Percentiles rank a stretch among this genome's conserved stretches.
Evolutionary conservation across 2,888 invertebrate species (phyloP).

Genomic region (Mantis religiosa): DNA sequence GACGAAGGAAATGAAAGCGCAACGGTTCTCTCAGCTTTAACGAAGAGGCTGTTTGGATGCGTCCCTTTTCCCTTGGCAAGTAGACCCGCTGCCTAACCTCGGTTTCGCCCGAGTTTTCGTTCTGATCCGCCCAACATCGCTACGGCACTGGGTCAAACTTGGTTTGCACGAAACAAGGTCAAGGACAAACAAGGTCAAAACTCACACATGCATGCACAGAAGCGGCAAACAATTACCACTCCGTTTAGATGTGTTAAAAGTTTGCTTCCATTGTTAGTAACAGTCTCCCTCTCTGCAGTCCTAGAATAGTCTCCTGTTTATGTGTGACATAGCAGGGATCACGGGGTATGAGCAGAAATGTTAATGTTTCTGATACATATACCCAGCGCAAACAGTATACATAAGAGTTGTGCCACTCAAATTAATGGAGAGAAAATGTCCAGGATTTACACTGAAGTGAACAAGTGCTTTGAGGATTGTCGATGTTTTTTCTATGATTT

Average conservation of each 20-base stretch:
- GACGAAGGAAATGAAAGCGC: neutral
- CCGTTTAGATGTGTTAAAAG: neutral
- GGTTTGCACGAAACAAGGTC: constrained; percentile 15
- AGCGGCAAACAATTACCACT: neutral
- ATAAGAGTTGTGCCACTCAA: too few species aligned
- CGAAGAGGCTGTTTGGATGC: neutral
- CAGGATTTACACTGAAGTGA: too few species aligned
- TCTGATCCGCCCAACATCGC: neutral
- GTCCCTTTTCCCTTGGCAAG: neutral
- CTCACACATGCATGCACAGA: neutral
- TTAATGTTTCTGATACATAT: too few species aligned
- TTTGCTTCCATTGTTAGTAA: neutral
- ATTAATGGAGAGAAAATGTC: too few species aligned
- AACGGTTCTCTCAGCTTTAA: neutral
- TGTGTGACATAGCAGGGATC: too few species aligned
- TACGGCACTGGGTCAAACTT: constrained; percentile 21
- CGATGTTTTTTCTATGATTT: too few species aligned
- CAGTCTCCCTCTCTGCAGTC: neutral
- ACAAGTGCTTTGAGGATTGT: too few species aligned
- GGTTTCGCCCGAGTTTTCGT: neutral
- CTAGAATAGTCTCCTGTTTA: too few species aligned
- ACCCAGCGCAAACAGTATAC: too few species aligned
- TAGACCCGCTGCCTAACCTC: neutral
- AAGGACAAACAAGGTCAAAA: constrained; percentile 14
- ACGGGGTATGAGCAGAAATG: too few species aligned